Evolutionary conservation across 1,140 invertebrate genomes (phyloP).

Genomic region (Carcinoscorpius rotundicauda): DNA sequence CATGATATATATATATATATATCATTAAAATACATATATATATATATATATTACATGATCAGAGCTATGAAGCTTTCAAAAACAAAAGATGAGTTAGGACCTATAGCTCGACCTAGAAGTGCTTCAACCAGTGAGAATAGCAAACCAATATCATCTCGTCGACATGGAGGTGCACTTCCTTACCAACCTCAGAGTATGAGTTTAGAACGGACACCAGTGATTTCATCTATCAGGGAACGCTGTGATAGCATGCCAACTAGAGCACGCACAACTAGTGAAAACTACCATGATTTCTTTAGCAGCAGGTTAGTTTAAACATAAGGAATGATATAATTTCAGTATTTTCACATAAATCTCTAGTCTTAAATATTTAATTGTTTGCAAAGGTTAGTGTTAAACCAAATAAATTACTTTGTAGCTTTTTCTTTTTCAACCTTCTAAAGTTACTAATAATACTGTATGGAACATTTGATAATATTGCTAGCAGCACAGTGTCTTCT

Average conservation of each 20-base stretch:
- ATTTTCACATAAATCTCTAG: too few species aligned
- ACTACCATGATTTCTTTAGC: conserved; percentile 22
- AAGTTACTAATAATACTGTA: too few species aligned
- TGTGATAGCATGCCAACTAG: conserved; percentile 64
- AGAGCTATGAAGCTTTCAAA: conserved; percentile 22
- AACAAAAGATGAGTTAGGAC: conserved; percentile 18
- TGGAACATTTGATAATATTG: too few species aligned
- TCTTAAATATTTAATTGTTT: too few species aligned
- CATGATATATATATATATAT: background rate
- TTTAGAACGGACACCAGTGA: background rate
- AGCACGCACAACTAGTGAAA: conserved; percentile 48
- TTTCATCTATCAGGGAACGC: conserved; percentile 42
- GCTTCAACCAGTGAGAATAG: conserved; percentile 19
- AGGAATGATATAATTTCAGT: too few species aligned
- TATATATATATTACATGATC: background rate
- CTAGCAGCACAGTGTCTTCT: too few species aligned
- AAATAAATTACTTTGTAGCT: too few species aligned
- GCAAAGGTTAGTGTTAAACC: too few species aligned
- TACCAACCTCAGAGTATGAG: background rate
- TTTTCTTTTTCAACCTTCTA: too few species aligned
- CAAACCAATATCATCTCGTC: conserved; percentile 15
- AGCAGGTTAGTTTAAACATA: conserved; percentile 9
- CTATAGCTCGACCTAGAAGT: conserved; percentile 15
- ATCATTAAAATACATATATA: too few species aligned
- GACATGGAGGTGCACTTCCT: conserved; percentile 1